These are phyloP conservation scores for Trachelus stipa DNA, from an alignment of 2,888 invertebrate species.

Conservation along the genomic window DNA sequence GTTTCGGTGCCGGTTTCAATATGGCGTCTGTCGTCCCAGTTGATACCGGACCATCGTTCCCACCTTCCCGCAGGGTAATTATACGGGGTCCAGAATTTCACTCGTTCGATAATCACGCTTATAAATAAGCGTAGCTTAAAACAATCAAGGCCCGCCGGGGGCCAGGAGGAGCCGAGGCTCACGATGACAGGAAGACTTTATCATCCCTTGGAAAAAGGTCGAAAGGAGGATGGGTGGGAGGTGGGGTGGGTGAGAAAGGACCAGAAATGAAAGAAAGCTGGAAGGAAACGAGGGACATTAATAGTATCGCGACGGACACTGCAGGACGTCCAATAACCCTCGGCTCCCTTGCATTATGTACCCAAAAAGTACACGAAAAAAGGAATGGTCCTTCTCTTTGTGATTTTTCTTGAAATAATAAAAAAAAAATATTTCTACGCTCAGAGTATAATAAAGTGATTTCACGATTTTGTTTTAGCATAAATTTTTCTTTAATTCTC, in stretches of 20 bases:
- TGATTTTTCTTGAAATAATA: not conserved
- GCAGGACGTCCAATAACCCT: constrained; percentile 6
- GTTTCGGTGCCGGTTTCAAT: not conserved
- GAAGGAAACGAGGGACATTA: not conserved
- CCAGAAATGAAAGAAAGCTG: not conserved
- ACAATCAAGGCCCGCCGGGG: constrained; percentile 1
- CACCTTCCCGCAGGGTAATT: constrained; percentile 13
- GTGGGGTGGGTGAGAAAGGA: not conserved
- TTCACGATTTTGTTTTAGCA: not conserved
- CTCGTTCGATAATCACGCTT: constrained; percentile 3
- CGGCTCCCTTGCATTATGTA: not conserved
- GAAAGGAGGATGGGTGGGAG: not conserved
- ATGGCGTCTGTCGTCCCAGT: not conserved
- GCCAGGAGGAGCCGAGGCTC: not conserved
- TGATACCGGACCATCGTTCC: not conserved
- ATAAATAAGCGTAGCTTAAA: constrained; percentile 8
- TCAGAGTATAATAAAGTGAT: not conserved
- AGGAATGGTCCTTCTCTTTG: not conserved
- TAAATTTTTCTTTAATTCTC: not conserved
- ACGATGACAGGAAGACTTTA: constrained; percentile 5
- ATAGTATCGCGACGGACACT: constrained; percentile 5
- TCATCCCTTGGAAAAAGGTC: constrained; percentile 1
- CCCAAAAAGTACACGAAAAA: not conserved
- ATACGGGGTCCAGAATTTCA: constrained; percentile 2
- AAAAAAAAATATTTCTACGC: not conserved